Percentiles rank a stretch among this genome's conserved stretches.
Conservation (phyloP, 2,797 vertebrate species). For the Rhabdophis nuchalis region DNA sequence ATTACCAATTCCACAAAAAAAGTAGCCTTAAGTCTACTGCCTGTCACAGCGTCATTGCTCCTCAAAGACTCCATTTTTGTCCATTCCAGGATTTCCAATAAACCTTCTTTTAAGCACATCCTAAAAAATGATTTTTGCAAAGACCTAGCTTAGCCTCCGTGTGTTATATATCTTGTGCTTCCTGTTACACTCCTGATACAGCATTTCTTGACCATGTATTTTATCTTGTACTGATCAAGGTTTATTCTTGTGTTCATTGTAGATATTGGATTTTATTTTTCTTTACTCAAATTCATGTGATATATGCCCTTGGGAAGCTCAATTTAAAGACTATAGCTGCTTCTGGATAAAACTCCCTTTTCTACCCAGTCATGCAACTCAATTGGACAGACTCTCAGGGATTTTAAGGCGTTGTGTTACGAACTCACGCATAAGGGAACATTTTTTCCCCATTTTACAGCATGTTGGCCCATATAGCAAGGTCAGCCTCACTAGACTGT, state of each 20-base stretch:
- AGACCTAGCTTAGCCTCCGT: too few relatives aligned
- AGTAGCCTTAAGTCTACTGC: not conserved
- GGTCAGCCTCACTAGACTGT: not conserved
- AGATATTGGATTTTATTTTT: not conserved
- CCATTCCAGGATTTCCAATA: not conserved
- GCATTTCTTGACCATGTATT: not conserved
- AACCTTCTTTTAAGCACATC: not conserved
- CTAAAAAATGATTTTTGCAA: not conserved
- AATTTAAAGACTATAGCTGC: not conserved
- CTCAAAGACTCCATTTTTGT: not conserved
- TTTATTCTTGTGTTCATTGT: not conserved
- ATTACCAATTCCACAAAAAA: not conserved
- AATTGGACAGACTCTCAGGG: conserved; percentile 1
- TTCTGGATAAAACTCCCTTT: not conserved
- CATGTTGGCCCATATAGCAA: not conserved
- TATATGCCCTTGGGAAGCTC: conserved; percentile 11
- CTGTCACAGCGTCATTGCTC: not conserved
- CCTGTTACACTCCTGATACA: not conserved
- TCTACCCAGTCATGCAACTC: not conserved
- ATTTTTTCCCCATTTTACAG: not conserved
- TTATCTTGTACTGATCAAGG: not conserved
- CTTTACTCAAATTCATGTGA: not conserved
- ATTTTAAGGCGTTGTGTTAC: conserved; percentile 11
- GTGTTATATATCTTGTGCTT: not conserved
- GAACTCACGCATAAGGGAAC: not conserved